Base-by-base conservation (phyloP, 2,888 invertebrate species). In the Lepidocyrtoides sp. region DNA sequence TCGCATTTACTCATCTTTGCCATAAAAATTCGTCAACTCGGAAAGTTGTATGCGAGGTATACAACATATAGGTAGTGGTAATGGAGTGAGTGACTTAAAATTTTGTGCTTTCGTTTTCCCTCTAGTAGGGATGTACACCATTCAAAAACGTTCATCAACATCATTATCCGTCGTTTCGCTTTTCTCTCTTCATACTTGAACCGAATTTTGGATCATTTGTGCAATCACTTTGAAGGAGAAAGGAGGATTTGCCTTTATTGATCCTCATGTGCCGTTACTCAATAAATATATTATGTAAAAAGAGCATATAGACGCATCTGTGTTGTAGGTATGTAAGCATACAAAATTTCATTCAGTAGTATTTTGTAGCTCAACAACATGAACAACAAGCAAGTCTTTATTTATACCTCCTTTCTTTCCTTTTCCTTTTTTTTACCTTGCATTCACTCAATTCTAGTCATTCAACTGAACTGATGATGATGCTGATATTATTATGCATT, bases 131-230 rank as follows among this genome's bases (percentile, higher is more conserved):
- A 72, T n/a, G n/a, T n/a, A n/a, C n/a, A n/a, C n/a, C n/a, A 83
- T 63, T 72, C 54, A 84, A 69, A 36, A 84, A 84, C n/a, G 54
- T 54, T 84, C 84, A 84, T 84, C 84, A 51, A 54, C 84, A 84
- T 84, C 84, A 84, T 84, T 84, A 84, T 84, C 84, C 69, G 51
- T 69, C 32, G 60, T 57, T 29, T 5, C 54, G 57, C 60, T 36
- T 44, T 72, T 20, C 72, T 72, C 41, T 44, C 14, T 44, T 72
- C 17, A 41, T 23, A 14, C 44, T 66, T 29, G n/a, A n/a, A 20
- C 48, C n/a, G 26, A 41, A n/a, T n/a, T n/a, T 10, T 60, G 12
- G 60, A 83, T 83, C 83, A 66, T 63, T 63, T 66, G 66, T 83
- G 81, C 10, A 3, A 23, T 44, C 41, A 36, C 41, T 41, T 41